Conservation (phyloP, 1,140 invertebrate genomes). For the Caerostris extrusa region DNA sequence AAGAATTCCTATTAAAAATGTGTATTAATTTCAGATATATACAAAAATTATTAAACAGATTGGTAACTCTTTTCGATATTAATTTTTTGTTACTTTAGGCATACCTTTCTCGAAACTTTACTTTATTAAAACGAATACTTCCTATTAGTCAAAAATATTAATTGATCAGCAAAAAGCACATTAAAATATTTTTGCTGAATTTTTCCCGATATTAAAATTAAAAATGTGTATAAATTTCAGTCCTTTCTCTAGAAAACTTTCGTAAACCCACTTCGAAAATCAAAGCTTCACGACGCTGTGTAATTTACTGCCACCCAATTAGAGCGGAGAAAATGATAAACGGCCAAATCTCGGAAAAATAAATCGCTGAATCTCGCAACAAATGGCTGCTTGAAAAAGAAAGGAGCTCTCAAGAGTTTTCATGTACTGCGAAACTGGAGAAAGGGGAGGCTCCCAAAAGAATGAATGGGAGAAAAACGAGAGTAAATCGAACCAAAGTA, state of each 20-base stretch:
- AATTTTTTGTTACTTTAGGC: too few relatives aligned
- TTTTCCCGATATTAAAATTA: neutral
- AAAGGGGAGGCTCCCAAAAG: neutral
- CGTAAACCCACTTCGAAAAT: neutral
- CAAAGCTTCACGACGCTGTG: neutral
- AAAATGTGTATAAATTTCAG: neutral
- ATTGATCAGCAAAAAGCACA: conserved; percentile 2
- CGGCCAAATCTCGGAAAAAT: conserved; percentile 47
- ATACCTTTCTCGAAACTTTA: too few relatives aligned
- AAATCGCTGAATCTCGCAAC: conserved; percentile 39
- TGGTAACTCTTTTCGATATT: too few relatives aligned
- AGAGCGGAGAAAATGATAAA: conserved; percentile 50
- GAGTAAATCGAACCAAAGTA: neutral
- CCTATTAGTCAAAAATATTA: neutral
- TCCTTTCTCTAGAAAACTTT: neutral
- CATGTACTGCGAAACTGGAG: neutral
- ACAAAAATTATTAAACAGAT: too few relatives aligned
- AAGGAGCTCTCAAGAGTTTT: conserved; percentile 47
- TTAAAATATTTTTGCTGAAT: neutral
- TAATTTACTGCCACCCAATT: conserved; percentile 52
- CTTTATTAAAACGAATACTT: neutral
- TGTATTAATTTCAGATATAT: neutral
- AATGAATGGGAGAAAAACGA: neutral
- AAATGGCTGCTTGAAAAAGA: conserved; percentile 30
- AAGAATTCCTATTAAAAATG: conserved; percentile 1